A percentile compares a stretch with the other conserved stretches of the same genome.
These are phyloP conservation scores for Ceyx margarethae DNA, from an alignment of 2,113 vertebrate species.

Conservation along the genomic window DNA sequence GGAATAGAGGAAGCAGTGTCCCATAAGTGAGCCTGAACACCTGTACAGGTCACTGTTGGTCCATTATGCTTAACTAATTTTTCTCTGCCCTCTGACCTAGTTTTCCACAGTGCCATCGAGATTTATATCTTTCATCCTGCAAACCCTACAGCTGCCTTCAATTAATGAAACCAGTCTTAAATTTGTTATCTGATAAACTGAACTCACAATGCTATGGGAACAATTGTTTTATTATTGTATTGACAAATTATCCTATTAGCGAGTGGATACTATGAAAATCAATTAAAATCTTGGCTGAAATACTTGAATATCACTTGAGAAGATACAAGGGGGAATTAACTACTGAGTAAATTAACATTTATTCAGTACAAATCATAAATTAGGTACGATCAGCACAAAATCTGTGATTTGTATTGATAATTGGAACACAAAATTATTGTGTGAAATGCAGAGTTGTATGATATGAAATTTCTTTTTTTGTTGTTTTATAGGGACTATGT, in stretches of 20 bases:
- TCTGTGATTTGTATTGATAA: slow-evolving; percentile 71
- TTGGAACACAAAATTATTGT: slow-evolving; percentile 56
- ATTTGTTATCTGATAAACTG: slow-evolving; percentile 87
- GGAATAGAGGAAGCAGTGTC: slow-evolving; percentile 80
- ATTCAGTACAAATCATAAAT: slow-evolving; percentile 65
- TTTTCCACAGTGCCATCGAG: slow-evolving; percentile 80
- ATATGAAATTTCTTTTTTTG: slow-evolving; percentile 47
- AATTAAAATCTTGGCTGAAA: slow-evolving; percentile 77
- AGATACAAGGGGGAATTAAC: slow-evolving; percentile 68
- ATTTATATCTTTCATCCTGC: slow-evolving; percentile 72
- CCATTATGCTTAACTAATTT: slow-evolving; percentile 91
- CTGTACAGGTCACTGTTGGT: slow-evolving; percentile 85
- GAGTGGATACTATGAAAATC: slow-evolving; percentile 79
- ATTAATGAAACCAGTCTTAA: slow-evolving; percentile 83
- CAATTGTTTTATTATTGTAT: slow-evolving; percentile 85
- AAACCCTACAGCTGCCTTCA: slow-evolving; percentile 83
- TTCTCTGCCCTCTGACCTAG: slow-evolving; percentile 83
- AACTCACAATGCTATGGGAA: slow-evolving; percentile 70
- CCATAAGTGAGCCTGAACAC: slow-evolving; percentile 81
- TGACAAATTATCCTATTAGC: slow-evolving; percentile 87
- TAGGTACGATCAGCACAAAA: slow-evolving; percentile 64
- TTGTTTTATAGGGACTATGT: slow-evolving; percentile 29
- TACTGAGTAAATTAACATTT: slow-evolving; percentile 62
- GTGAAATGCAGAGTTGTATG: slow-evolving; percentile 16
- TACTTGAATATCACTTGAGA: slow-evolving; percentile 56